These are phyloP conservation scores for Sphaerodactylus townsendi DNA, from an alignment of 2,113 vertebrate species.

Conservation along the genomic window DNA sequence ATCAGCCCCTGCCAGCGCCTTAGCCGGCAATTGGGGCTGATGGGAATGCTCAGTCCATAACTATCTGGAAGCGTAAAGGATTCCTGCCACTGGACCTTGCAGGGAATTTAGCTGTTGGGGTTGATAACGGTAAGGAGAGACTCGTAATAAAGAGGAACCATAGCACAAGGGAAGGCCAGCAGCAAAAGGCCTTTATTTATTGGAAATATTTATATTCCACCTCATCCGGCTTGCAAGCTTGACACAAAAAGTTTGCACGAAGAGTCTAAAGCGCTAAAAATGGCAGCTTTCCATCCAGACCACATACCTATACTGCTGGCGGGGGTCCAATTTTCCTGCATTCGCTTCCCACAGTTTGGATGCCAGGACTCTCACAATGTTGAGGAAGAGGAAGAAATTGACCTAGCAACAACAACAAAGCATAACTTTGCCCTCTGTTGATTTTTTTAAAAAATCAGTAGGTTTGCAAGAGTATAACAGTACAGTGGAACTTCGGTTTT, in stretches of 20 bases:
- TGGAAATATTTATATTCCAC: no score
- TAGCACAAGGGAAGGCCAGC: background rate
- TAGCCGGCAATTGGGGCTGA: no score
- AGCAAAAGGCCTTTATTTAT: background rate
- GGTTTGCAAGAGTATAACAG: no score
- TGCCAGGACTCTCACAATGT: slow-evolving; percentile 81
- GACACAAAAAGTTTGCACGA: background rate
- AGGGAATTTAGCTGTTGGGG: no score
- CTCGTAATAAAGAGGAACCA: background rate
- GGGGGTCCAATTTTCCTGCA: slow-evolving; percentile 72
- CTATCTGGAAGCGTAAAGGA: no score
- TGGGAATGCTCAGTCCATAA: no score
- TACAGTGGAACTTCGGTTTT: no score
- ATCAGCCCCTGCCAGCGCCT: no score
- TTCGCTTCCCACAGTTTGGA: slow-evolving; percentile 82
- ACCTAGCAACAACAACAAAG: slow-evolving; percentile 65
- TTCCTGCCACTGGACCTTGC: no score
- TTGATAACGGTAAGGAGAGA: background rate
- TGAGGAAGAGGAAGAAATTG: slow-evolving; percentile 85
- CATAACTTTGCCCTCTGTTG: no score
- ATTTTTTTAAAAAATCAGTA: no score
- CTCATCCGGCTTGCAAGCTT: no score
- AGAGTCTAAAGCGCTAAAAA: background rate
- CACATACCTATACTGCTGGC: slow-evolving; percentile 82
- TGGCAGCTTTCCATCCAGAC: background rate